Conservation (phyloP, 30 jellyfish, hydroid and myxozoan species). For the Cassiopea xamachana region DNA sequence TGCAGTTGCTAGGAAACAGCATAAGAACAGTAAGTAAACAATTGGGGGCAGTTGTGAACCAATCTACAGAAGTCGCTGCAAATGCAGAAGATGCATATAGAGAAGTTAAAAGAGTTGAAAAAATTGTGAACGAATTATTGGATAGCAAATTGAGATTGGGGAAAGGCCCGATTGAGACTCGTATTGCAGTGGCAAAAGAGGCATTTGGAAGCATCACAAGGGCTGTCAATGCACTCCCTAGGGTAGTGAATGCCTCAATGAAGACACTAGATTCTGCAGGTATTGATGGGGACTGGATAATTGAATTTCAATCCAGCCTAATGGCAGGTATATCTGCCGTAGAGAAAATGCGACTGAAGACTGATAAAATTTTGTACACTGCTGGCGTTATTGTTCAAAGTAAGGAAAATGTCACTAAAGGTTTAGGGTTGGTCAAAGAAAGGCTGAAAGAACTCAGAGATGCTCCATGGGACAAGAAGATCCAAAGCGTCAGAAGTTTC, state of each 20-base stretch:
- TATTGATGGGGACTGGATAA: conserved; percentile 80
- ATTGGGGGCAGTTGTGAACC: conserved; percentile 57
- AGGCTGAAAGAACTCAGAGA: conserved; percentile 39
- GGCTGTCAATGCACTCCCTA: conserved; percentile 71
- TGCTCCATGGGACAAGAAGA: conserved; percentile 83
- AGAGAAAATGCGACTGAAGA: conserved; percentile 48
- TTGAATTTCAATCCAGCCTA: conserved; percentile 47
- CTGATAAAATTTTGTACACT: conserved; percentile 71
- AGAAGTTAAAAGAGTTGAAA: conserved; percentile 45
- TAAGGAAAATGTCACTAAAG: conserved; percentile 48
- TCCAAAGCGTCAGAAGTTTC: conserved; percentile 40
- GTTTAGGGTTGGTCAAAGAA: conserved; percentile 48
- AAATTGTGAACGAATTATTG: conserved; percentile 1
- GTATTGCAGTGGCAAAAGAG: conserved; percentile 73
- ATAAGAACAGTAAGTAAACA: conserved; percentile 44
- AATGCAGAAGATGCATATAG: conserved; percentile 53
- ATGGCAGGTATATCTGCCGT: conserved; percentile 46
- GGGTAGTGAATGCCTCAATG: conserved; percentile 49
- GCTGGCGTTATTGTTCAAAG: conserved; percentile 77
- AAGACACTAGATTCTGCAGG: conserved; percentile 81
- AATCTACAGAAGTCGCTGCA: conserved; percentile 72
- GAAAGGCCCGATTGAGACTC: conserved; percentile 69
- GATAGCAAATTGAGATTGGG: conserved; percentile 21
- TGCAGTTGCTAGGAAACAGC: conserved; percentile 61
- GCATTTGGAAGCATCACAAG: conserved; percentile 61